Evolutionary conservation across 2,888 invertebrate species (phyloP).

Genomic region (Metacarcinus magister): DNA sequence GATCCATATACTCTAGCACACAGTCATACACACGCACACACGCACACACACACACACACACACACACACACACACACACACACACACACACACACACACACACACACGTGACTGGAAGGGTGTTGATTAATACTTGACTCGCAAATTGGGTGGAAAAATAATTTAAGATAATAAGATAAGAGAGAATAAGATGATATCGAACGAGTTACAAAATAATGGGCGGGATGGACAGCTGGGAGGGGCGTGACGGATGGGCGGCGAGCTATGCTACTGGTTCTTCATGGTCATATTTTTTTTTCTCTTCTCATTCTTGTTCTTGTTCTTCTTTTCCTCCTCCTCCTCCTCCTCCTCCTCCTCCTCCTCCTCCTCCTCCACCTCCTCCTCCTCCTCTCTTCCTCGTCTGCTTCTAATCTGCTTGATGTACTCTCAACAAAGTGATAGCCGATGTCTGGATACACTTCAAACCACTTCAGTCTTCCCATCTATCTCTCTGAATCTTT

Average conservation of each 20-base stretch:
- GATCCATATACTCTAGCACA: background rate
- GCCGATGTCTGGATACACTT: no score
- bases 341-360: no score
- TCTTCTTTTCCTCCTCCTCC: no score
- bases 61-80: slow-evolving; percentile 26
- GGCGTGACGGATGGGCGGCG: background rate
- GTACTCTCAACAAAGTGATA: no score
- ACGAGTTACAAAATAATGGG: background rate
- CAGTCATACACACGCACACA: no score
- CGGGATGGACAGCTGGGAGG: background rate
- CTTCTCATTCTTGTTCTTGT: no score
- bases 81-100: background rate
- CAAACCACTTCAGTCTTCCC: no score
- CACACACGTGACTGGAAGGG: background rate
- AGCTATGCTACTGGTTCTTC: background rate
- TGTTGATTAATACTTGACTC: background rate
- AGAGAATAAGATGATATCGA: background rate
- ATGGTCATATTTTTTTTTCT: background rate
- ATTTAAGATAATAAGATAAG: background rate
- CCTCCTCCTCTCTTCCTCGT: no score
- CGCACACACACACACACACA: background rate
- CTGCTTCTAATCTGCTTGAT: no score
- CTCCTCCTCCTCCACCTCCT: no score
- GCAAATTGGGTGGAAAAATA: background rate
- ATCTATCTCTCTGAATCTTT: no score